Conservation (phyloP, 2,888 invertebrate species). For the Monoplex corrugatus region DNA sequence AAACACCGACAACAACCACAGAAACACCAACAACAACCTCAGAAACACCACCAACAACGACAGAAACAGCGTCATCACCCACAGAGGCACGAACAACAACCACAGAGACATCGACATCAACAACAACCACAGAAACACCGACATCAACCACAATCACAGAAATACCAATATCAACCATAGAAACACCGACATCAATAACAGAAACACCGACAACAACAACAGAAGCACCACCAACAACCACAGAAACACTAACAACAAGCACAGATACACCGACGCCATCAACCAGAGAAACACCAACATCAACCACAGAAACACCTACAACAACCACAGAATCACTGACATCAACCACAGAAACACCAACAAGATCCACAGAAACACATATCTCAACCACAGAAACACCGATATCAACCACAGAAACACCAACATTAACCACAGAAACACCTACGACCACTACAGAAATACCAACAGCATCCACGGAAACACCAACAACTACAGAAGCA, state of each 20-base stretch:
- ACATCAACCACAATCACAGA: background rate
- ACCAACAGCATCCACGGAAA: background rate
- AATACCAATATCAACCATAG: background rate
- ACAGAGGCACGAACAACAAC: background rate
- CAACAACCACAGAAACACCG: background rate
- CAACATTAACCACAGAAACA: background rate
- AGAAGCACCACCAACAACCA: no score
- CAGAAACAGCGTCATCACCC: background rate
- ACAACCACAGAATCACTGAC: background rate
- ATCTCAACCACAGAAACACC: background rate
- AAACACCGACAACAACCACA: background rate
- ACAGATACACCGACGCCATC: background rate
- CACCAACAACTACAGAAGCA: background rate
- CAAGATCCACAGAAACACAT: background rate
- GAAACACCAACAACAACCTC: background rate
- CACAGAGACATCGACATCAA: background rate
- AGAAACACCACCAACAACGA: background rate
- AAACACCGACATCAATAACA: no score
- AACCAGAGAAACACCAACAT: background rate
- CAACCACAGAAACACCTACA: background rate
- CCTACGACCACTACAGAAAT: background rate
- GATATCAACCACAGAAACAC: background rate
- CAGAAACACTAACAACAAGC: background rate
- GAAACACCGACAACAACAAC: no score
- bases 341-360: background rate